These are phyloP conservation scores for Periplaneta americana DNA, from an alignment of 1,140 invertebrate species.

Conservation along the genomic window DNA sequence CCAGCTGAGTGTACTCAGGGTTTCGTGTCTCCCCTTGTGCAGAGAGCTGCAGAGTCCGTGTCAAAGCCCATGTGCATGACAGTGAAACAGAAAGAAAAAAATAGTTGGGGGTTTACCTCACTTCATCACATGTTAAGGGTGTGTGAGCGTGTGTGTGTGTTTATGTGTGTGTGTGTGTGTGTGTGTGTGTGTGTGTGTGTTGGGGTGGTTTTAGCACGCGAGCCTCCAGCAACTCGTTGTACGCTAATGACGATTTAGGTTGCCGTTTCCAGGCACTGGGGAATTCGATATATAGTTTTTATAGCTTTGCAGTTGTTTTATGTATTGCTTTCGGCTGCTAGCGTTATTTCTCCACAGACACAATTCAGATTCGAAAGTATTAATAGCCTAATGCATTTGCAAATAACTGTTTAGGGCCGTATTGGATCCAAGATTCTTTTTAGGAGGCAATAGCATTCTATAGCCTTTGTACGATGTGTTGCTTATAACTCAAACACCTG, in stretches of 20 bases:
- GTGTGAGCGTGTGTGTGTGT: neutral
- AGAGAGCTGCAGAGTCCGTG: neutral
- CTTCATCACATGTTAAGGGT: neutral
- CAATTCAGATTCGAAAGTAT: neutral
- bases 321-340: no score
- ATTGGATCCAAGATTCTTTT: neutral
- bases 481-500: no score
- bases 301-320: neutral
- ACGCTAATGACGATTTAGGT: neutral
- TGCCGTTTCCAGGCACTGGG: neutral
- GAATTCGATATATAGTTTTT: neutral
- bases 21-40: neutral
- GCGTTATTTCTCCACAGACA: neutral
- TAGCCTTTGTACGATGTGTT: no score
- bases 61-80: neutral
- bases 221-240: neutral
- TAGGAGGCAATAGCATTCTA: neutral
- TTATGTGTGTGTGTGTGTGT: neutral
- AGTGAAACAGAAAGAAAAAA: neutral
- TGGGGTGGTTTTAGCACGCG: neutral
- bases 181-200: neutral
- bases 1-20: neutral
- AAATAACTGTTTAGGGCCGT: neutral
- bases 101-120: neutral
- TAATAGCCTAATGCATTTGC: neutral